Evolutionary conservation across 2,797 vertebrate genomes (phyloP).

Genomic region (Phyllotis vaccarum): DNA sequence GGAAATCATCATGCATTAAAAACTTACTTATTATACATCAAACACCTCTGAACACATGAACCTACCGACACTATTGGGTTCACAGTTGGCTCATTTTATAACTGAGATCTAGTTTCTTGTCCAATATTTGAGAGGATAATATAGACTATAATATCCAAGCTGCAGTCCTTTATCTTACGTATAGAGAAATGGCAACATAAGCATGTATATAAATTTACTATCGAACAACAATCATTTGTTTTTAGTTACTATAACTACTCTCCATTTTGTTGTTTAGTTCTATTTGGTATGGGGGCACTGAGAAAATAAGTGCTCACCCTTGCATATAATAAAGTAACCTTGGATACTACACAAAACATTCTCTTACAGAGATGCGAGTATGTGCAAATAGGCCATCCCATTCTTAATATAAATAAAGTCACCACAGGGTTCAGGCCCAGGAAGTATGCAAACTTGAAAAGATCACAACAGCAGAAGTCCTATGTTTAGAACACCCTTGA

Average conservation of each 20-base stretch:
- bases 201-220: constrained; percentile 27
- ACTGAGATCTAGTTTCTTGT: constrained; percentile 48
- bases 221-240: constrained; percentile 51
- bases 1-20: constrained; percentile 44
- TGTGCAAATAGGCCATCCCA: not conserved
- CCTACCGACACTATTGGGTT: constrained; percentile 49
- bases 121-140: constrained; percentile 65
- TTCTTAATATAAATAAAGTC: constrained; percentile 6
- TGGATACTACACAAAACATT: not conserved
- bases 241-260: not conserved
- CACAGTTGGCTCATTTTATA: constrained; percentile 41
- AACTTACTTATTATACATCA: constrained; percentile 31
- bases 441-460: not conserved
- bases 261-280: not conserved
- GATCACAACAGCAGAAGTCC: not conserved
- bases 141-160: constrained; percentile 23
- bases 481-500: not conserved
- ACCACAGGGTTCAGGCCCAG: not conserved
- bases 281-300: not conserved
- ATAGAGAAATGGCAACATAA: constrained; percentile 54
- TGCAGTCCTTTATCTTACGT: constrained; percentile 61
- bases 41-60: constrained; percentile 41
- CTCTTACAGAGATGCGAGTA: constrained; percentile 31
- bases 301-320: not conserved
- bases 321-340: not conserved